phyloP scores from a whole-genome alignment of 2,888 invertebrate genomes.

The Drosophila prostipennis region DNA sequence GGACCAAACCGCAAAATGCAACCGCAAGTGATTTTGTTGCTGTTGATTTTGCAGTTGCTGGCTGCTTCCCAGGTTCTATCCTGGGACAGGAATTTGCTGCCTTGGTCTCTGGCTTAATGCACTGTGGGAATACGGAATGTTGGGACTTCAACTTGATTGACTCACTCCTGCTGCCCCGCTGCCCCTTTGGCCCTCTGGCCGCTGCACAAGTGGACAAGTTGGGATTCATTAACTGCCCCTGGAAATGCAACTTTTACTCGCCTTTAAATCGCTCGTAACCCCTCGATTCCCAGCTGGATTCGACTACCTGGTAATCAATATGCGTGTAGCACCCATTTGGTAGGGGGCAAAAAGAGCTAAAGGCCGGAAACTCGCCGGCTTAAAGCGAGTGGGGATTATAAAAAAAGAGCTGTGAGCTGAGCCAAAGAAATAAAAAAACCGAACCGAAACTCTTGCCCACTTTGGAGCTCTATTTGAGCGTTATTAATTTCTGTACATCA shows the following conservation, averaged over 20 bases:
- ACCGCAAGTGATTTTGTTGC: constrained; percentile 37
- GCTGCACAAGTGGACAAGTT: constrained; percentile 34
- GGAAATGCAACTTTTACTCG: constrained; percentile 42
- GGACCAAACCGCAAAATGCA: constrained; percentile 63
- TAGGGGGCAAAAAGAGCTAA: constrained; percentile 22
- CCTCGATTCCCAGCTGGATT: constrained; percentile 5
- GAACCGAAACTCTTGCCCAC: constrained; percentile 7
- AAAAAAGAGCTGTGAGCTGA: constrained; percentile 13
- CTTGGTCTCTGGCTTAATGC: constrained; percentile 50
- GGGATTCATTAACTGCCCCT: constrained; percentile 64
- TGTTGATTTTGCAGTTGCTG: constrained; percentile 22
- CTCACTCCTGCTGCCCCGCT: constrained; percentile 54
- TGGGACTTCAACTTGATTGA: constrained; percentile 65
- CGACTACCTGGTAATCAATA: constrained; percentile 63
- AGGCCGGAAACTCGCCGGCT: constrained; percentile 63
- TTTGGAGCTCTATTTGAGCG: constrained; percentile 72
- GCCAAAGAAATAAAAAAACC: not conserved
- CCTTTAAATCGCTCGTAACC: constrained; percentile 20
- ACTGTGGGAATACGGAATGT: constrained; percentile 71
- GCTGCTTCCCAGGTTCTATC: constrained; percentile 52
- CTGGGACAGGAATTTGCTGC: constrained; percentile 55
- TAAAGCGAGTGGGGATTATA: constrained; percentile 38
- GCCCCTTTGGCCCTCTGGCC: constrained; percentile 24
- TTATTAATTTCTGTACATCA: constrained; percentile 74
- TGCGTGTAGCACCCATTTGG: constrained; percentile 65